phyloP scores from a whole-genome alignment of 2,113 vertebrate genomes.

The Vidua macroura region DNA sequence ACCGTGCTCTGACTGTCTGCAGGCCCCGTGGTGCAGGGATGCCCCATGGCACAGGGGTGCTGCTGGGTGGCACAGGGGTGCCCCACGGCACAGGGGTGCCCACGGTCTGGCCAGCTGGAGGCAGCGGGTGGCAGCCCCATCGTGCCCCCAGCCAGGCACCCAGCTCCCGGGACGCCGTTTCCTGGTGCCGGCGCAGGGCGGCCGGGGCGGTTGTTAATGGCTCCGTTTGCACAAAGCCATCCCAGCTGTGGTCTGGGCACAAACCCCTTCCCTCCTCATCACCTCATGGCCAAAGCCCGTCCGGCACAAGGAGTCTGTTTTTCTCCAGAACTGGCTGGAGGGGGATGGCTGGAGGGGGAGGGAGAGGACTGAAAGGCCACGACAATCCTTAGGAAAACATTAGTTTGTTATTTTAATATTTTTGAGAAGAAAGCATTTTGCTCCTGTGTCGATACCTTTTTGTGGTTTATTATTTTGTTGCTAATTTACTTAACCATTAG shows the following conservation, averaged over 20 bases:
- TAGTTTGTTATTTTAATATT: conserved; percentile 45
- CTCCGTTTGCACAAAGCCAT: neutral
- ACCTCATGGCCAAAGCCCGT: conserved; percentile 21
- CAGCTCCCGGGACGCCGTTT: rapidly evolving
- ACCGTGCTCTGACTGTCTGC: neutral
- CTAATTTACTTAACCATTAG: conserved; percentile 77
- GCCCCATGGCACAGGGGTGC: neutral
- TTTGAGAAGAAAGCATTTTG: conserved; percentile 60
- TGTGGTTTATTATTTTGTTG: conserved; percentile 71
- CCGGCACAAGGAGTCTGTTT: conserved; percentile 30
- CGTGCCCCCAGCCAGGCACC: rapidly evolving
- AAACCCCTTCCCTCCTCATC: neutral
- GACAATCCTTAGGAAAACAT: neutral
- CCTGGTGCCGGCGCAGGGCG: rapidly evolving
- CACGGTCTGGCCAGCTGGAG: rapidly evolving
- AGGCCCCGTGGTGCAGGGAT: neutral
- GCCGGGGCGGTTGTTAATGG: neutral
- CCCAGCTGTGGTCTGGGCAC: conserved; percentile 7
- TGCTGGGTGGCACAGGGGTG: neutral
- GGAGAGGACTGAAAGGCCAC: neutral
- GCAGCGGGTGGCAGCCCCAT: rapidly evolving
- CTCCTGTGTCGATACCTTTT: conserved; percentile 63
- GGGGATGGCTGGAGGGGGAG: neutral
- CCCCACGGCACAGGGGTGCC: neutral
- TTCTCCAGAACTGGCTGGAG: neutral